Conservation (phyloP, 1,140 invertebrate genomes). For the Zophobas morio region DNA sequence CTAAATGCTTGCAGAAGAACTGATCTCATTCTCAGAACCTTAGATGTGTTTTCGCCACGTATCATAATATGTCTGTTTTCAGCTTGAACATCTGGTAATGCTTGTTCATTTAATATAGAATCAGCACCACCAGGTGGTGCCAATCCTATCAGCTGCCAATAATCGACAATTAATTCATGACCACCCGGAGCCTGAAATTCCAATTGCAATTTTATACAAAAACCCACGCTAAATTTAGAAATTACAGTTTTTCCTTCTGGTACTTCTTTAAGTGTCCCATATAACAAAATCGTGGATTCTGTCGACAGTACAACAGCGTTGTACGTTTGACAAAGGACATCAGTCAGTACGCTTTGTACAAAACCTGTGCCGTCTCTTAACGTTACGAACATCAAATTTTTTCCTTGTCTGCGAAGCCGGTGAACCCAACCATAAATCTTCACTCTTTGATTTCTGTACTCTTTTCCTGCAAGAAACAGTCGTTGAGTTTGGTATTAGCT, state of each 20-base stretch:
- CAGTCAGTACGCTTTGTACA: conserved; percentile 92
- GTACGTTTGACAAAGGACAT: conserved; percentile 94
- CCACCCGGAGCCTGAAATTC: conserved; percentile 89
- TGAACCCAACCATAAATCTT: conserved; percentile 96
- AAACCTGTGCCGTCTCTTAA: conserved; percentile 97
- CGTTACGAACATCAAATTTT: conserved; percentile 93
- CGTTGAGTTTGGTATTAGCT: no score
- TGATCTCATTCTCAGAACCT: conserved; percentile 91
- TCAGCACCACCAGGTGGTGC: conserved; percentile 98
- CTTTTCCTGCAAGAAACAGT: conserved; percentile 63
- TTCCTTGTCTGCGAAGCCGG: conserved; percentile 92
- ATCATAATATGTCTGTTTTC: conserved; percentile 99
- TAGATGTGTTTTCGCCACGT: conserved; percentile 97
- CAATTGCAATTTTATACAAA: no score
- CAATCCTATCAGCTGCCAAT: conserved; percentile 92
- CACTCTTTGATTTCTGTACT: conserved; percentile 82
- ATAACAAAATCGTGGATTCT: conserved; percentile 90
- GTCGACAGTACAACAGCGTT: conserved; percentile 92
- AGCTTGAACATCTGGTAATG: conserved; percentile 95
- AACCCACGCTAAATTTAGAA: conserved; percentile 34
- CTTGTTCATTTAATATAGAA: conserved; percentile 97
- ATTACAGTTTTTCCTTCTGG: conserved; percentile 93
- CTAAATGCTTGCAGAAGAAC: conserved; percentile 89
- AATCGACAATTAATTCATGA: conserved; percentile 95
- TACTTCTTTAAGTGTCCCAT: conserved; percentile 85